Conservation (phyloP, 2,888 invertebrate genomes). For the Listrodromus nycthemerus region DNA sequence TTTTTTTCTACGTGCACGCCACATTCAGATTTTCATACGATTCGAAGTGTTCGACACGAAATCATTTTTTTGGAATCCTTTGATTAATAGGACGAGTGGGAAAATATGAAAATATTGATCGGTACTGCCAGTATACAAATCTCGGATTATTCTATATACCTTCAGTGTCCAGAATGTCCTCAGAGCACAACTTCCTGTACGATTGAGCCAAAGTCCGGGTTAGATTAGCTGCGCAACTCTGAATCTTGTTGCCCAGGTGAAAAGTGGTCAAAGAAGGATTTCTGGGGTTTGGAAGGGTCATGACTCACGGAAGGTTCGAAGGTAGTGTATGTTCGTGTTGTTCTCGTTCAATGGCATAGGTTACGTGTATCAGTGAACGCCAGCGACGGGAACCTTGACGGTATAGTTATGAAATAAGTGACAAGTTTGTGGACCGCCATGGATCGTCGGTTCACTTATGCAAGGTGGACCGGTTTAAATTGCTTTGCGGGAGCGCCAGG, state of each 20-base stretch:
- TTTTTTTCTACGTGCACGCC: background rate
- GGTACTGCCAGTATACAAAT: background rate
- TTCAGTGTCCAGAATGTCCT: slow-evolving; percentile 20
- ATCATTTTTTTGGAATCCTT: background rate
- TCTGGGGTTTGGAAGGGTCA: background rate
- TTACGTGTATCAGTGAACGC: background rate
- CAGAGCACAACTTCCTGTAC: background rate
- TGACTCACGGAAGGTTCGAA: slow-evolving; percentile 5
- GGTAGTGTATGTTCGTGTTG: slow-evolving; percentile 6
- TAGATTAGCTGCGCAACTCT: slow-evolving; percentile 5
- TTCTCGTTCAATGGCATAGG: slow-evolving; percentile 1
- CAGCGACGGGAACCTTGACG: slow-evolving; percentile 62
- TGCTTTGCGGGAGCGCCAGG: slow-evolving; percentile 72
- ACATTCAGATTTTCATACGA: background rate
- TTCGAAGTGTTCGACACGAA: background rate
- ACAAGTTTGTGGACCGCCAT: slow-evolving; percentile 78
- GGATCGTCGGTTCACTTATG: slow-evolving; percentile 77
- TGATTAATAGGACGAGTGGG: slow-evolving; percentile 56
- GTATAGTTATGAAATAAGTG: slow-evolving; percentile 78
- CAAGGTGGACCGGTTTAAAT: slow-evolving; percentile 74
- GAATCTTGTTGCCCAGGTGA: slow-evolving; percentile 35
- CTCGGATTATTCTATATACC: background rate
- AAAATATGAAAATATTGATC: slow-evolving; percentile 46
- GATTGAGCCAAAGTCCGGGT: background rate
- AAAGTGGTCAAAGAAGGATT: slow-evolving; percentile 7